Base-by-base conservation (phyloP, 2,113 vertebrate genomes). In the Nannospalax galili region DNA sequence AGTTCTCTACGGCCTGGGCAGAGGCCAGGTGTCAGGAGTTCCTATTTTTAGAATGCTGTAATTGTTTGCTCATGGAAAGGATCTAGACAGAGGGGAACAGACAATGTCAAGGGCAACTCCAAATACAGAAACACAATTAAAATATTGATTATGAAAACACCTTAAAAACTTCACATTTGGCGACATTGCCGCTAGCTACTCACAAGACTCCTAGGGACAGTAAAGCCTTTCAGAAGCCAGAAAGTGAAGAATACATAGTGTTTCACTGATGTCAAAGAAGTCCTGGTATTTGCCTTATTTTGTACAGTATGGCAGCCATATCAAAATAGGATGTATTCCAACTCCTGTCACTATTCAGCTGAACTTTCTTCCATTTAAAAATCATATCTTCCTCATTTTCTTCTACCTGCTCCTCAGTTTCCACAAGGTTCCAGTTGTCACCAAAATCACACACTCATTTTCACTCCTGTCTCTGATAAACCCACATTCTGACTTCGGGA, bases 401-500 rank as follows among this genome's bases (percentile, higher is more conserved):
- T 85, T 87, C 58, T 0, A 52, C 19, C 52, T 92, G 69, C 7
- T 67, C 67, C n/a, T 96, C 52, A 45, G 15, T 93, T 81, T 92
- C 56, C 77, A 90, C 42, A 75, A 86, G 87, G 73, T 64, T 93
- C 78, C 58, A 95, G 65, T 37, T 85, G 58, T 96, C 62, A 78
- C 87, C 65, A 70, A 92, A 93, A 77, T 32, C 40, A 58, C 75
- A 85, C 9, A 82, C 19, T 81, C 60, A 84, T 92, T 95, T 95
- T 82, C 70, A 86, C 58, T 93, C 84, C 20, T 58, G 52, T 78
- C 73, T 78, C 58, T 35, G 67, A 64, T 80, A 92, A 87, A 37
- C 52, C 17, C 72, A 94, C 26, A 90, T 10, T 37, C 42, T 35
- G 70, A 37, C 48, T 62, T 67, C 40, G n/a, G 62, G 19, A 96